Percentiles rank a stretch among this genome's conserved stretches.
phyloP scores from a whole-genome alignment of 2,113 vertebrate species.

The Vulpes vulpes region DNA sequence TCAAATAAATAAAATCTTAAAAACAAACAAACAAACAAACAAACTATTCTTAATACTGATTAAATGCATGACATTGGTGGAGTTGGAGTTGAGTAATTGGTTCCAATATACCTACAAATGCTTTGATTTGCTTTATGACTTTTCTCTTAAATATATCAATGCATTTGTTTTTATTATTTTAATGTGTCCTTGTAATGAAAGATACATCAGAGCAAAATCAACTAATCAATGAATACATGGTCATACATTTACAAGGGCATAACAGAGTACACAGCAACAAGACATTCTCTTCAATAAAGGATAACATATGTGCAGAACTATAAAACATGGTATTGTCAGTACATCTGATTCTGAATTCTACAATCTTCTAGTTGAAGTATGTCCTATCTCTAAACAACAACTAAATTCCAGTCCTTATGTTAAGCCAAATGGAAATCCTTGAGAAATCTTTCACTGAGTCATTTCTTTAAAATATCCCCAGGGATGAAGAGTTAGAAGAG shows the following conservation, averaged over 20 bases:
- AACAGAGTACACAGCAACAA: not conserved
- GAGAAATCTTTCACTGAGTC: slow-evolving; percentile 36
- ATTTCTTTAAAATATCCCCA: slow-evolving; percentile 68
- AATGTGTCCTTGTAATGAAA: slow-evolving; percentile 32
- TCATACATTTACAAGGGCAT: not conserved
- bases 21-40: not conserved
- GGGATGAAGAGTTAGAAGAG: slow-evolving; percentile 47
- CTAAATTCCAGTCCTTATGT: not conserved
- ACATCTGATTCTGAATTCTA: slow-evolving; percentile 40
- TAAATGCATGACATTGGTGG: not conserved
- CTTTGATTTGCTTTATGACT: not conserved
- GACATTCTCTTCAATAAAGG: not conserved
- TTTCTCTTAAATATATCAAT: not conserved
- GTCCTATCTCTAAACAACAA: slow-evolving; percentile 45
- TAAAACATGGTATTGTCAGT: not conserved
- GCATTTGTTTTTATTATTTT: slow-evolving; percentile 38
- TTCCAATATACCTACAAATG: not conserved
- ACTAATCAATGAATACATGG: slow-evolving; percentile 14
- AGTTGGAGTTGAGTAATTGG: not conserved
- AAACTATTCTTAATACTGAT: not conserved
- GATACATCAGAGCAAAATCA: slow-evolving; percentile 35
- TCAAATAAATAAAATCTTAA: not conserved
- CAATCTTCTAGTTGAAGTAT: not conserved
- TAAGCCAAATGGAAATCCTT: slow-evolving; percentile 53
- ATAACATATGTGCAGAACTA: not conserved